Evolutionary conservation across 2,888 invertebrate genomes (phyloP).

Genomic region (Euzetes globulus): DNA sequence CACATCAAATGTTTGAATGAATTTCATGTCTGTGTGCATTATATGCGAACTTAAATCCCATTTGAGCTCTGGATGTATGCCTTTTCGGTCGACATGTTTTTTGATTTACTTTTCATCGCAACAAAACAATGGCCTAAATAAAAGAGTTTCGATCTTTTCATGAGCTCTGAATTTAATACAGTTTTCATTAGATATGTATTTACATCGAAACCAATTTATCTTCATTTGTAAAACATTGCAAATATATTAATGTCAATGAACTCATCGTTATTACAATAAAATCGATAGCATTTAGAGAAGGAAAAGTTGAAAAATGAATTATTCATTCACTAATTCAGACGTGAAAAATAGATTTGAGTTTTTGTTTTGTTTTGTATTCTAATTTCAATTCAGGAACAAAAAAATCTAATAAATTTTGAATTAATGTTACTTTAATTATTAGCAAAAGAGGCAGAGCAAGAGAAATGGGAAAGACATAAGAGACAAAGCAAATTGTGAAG

Average conservation of each 20-base stretch:
- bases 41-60: slow-evolving; percentile 14
- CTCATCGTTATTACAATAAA: not conserved
- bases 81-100: slow-evolving; percentile 12
- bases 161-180: no score
- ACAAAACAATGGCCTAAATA: not conserved
- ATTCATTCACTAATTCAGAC: not conserved
- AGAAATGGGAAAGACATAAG: not conserved
- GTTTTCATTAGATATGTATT: no score
- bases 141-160: not conserved
- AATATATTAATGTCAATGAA: not conserved
- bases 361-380: not conserved
- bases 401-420: not conserved
- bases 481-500: not conserved
- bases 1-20: no score
- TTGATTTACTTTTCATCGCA: not conserved
- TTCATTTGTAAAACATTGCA: not conserved
- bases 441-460: no score
- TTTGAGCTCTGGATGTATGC: slow-evolving; percentile 19
- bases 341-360: not conserved
- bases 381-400: not conserved
- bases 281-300: not conserved
- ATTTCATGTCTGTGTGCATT: not conserved
- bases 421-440: not conserved
- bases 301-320: not conserved
- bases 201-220: no score